Percentiles rank a stretch among this genome's conserved stretches.
Evolutionary conservation across 2,797 vertebrate species (phyloP).

Genomic region (Astyanax mexicanus): DNA sequence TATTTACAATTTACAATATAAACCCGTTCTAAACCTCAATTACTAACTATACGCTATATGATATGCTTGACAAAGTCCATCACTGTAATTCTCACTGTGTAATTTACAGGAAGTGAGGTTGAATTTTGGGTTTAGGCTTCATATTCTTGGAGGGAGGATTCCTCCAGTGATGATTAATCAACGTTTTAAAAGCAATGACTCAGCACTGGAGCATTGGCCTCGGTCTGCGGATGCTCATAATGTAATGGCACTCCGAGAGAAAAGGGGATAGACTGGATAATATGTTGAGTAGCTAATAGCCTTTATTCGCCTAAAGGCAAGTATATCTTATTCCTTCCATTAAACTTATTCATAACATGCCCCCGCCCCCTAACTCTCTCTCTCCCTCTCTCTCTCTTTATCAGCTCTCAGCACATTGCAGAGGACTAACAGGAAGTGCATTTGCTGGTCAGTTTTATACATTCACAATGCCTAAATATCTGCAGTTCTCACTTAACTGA

Average conservation of each 20-base stretch:
- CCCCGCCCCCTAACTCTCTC: constrained; percentile 14
- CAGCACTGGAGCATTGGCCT: constrained; percentile 48
- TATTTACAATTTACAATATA: too few species aligned
- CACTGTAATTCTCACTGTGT: constrained; percentile 18
- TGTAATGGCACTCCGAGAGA: constrained; percentile 40
- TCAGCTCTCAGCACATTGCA: constrained; percentile 49
- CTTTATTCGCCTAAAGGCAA: constrained; percentile 45
- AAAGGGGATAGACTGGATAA: constrained; percentile 46
- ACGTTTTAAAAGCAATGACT: constrained; percentile 40
- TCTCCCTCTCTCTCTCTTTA: background rate
- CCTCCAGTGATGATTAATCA: constrained; percentile 51
- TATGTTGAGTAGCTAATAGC: constrained; percentile 55
- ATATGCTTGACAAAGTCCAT: constrained; percentile 8
- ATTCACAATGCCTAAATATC: constrained; percentile 51
- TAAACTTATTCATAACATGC: constrained; percentile 50
- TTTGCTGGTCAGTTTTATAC: constrained; percentile 49
- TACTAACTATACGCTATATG: background rate
- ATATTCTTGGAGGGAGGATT: constrained; percentile 12
- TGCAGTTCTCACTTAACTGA: constrained; percentile 48
- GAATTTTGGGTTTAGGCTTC: constrained; percentile 16
- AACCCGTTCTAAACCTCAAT: background rate
- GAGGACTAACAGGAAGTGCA: constrained; percentile 43
- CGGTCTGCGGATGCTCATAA: constrained; percentile 25
- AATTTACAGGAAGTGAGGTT: constrained; percentile 29
- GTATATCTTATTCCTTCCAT: constrained; percentile 52